Evolutionary conservation across 1,140 invertebrate genomes (phyloP), one percentile per base, ranked within the genome.

Genomic region (Pollicipes pollicipes): DNA sequence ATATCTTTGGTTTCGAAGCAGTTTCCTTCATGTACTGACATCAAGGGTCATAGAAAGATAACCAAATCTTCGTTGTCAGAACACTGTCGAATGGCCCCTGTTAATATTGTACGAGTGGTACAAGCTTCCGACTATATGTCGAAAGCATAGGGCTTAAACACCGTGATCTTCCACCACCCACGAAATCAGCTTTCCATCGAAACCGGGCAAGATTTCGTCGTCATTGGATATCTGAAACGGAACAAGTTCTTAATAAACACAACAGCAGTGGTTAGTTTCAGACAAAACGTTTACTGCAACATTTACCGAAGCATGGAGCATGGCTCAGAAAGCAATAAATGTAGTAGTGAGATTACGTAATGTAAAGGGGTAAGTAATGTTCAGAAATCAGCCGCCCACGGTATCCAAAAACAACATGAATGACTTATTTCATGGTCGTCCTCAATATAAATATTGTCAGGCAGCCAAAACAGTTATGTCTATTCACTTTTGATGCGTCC

Each of bases 151-250:
- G 35, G 17, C 17, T 35, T 17, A 35, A 6, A 35, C 35, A 8
- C 35, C 35, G 35, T 35, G 35, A n/a, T 78, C 77, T 72, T 79
- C 78, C 75, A 82, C 81, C 30, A 83, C 77, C 83, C 83, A 83
- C 10, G 80, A 81, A 8, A 83, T 80, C 64, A 83, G 82, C 73
- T 83, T 83, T 10, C 81, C 81, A 72, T 83, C 82, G 76, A 80
- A 82, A 13, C 82, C 82, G 68, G 82, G 82, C 26, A 83, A 74
- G 30, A 82, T 78, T 71, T 78, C 79, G 32, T 81, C 80, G 74
- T 83, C 82, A 73, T 78, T 75, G 26, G 77, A 75, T 70, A 83
- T 77, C 82, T 82, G 74, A 30, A 76, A 37, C 68, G 68, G 69
- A 75, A 28, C 70, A 69, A 70, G 68, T 31, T n/a, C 70, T 63